Evolutionary conservation across 2,888 invertebrate species (phyloP).

Genomic region (Harpalus rufipes): DNA sequence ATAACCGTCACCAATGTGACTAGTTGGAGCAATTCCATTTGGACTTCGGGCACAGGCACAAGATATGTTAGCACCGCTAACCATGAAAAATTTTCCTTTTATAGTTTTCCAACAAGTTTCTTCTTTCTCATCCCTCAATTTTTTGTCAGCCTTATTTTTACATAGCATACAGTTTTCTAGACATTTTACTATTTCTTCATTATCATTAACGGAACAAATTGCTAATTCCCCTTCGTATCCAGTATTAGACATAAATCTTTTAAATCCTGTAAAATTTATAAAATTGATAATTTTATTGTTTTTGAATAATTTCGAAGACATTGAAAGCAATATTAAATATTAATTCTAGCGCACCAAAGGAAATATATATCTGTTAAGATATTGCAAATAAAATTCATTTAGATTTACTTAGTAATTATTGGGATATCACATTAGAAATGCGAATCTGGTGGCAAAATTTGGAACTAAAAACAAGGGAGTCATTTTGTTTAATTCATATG

Average conservation of each 20-base stretch:
- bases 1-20: conserved; percentile 89
- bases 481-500: no score
- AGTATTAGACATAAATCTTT: conserved; percentile 82
- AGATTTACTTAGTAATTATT: no score
- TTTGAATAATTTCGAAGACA: neutral
- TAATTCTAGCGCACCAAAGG: no score
- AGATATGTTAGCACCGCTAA: conserved; percentile 87
- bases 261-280: conserved; percentile 77
- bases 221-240: conserved; percentile 84
- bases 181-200: conserved; percentile 77
- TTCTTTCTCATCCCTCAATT: conserved; percentile 69
- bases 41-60: conserved; percentile 88
- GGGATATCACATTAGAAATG: no score
- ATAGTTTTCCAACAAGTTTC: conserved; percentile 80
- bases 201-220: conserved; percentile 77
- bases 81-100: conserved; percentile 86
- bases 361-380: no score
- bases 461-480: no score
- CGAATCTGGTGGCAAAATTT: no score
- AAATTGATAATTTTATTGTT: neutral
- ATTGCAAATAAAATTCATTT: no score
- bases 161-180: conserved; percentile 78
- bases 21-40: conserved; percentile 87
- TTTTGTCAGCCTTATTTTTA: conserved; percentile 69
- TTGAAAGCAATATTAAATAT: no score